Base-by-base conservation (phyloP, 1,140 invertebrate genomes). In the Euura lappo region DNA sequence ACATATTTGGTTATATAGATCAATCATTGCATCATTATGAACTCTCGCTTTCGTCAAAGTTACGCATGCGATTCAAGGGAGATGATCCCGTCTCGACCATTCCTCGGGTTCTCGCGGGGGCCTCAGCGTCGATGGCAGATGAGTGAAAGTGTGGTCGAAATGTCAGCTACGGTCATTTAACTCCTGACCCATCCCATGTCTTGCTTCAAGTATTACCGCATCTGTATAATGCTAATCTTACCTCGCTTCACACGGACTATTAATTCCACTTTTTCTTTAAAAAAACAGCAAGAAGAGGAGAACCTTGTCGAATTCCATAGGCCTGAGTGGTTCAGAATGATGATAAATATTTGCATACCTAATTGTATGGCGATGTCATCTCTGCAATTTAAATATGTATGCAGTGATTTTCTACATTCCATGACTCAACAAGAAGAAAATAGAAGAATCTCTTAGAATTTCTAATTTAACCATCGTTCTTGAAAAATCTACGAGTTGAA, bases 71-170 rank as follows among this genome's bases (percentile, higher is more conserved):
- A 8, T 28, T 28, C 28, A 28, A 28, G 28, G 51, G 5, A 5
- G 51, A 60, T 60, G 51, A 60, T 60, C 51, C 51, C 51, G 3
- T 60, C 51, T n/a, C 51, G 51, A 28, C 0, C 6, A 8, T 60
- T 60, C 51, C 13, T 11, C 8, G 3, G 10, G 13, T 8, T n/a
- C 51, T 28, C 8, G 13, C 10, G 51, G 3, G 10, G 13, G 51
- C 51, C 51, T 28, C 8, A 60, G 8, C 51, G 51, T 60, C 3
- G 51, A 60, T n/a, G 51, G 75, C 73, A 84, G 84, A 86, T 86
- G 80, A 84, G 86, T 88, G 86, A 88, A 88, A 88, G 86, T 87
- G 81, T 87, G 83, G 86, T 83, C 79, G 77, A 85, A 85, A 87
- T 85, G 84, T 84, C 84, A 84, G 70, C 79, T 46, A 79, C 80